A percentile compares a stretch with the other conserved stretches of the same genome.
These are phyloP conservation scores for Synergus japonicus DNA, from an alignment of 2,888 invertebrate genomes.

Conservation along the genomic window DNA sequence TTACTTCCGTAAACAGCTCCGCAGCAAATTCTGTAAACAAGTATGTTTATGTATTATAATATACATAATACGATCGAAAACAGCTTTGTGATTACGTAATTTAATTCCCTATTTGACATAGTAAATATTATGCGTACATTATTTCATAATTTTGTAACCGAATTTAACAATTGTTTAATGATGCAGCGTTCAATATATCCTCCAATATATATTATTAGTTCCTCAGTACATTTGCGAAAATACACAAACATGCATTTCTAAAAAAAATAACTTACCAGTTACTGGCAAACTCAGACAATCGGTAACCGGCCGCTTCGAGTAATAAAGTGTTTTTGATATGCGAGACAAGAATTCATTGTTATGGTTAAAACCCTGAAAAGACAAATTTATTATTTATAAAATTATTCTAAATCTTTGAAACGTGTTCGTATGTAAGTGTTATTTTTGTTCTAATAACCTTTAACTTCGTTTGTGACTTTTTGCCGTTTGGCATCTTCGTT, in stretches of 20 bases:
- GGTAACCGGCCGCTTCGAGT: slow-evolving; percentile 87
- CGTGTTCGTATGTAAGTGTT: too few species aligned
- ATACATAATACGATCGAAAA: too few species aligned
- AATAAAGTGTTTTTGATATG: slow-evolving; percentile 93
- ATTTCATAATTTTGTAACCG: too few species aligned
- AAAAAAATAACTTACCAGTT: slow-evolving; percentile 82
- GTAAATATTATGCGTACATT: too few species aligned
- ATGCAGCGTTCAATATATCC: too few species aligned
- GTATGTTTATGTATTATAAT: background rate
- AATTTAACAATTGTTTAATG: too few species aligned
- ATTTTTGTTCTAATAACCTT: slow-evolving; percentile 71
- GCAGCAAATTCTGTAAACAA: slow-evolving; percentile 87
- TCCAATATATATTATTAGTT: background rate
- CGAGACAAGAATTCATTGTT: slow-evolving; percentile 89
- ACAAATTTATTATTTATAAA: slow-evolving; percentile 41
- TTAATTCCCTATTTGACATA: too few species aligned
- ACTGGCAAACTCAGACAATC: slow-evolving; percentile 88
- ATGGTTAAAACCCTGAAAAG: slow-evolving; percentile 82
- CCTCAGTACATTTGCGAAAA: background rate
- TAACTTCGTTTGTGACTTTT: slow-evolving; percentile 79
- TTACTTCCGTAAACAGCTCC: slow-evolving; percentile 88
- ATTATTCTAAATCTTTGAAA: background rate
- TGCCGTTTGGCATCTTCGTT: slow-evolving; percentile 78
- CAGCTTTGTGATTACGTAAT: too few species aligned
- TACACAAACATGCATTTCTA: background rate